Conservation (phyloP, 1,140 invertebrate genomes). For the Magallana gigas region DNA sequence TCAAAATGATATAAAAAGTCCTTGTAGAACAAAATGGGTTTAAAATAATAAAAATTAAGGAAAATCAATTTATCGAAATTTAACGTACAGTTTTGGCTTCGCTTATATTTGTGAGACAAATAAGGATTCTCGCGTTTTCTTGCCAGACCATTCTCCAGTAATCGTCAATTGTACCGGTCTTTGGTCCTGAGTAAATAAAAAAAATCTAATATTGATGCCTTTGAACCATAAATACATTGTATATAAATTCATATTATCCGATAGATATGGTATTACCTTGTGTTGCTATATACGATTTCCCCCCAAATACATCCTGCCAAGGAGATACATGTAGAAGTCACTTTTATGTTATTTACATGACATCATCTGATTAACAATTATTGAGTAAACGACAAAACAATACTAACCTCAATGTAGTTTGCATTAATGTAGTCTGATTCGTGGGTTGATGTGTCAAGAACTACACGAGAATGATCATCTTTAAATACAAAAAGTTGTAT, state of each 20-base stretch:
- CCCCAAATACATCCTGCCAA: not conserved
- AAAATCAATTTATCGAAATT: no score
- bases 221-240: no score
- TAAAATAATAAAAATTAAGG: no score
- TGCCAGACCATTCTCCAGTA: conserved; percentile 61
- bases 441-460: not conserved
- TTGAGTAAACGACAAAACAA: no score
- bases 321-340: no score
- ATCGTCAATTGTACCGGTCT: conserved; percentile 46
- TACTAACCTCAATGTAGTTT: conserved; percentile 17
- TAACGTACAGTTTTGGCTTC: conserved; percentile 48
- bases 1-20: no score
- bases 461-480: conserved; percentile 25
- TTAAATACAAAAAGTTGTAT: not conserved
- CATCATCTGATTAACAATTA: no score
- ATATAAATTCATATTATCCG: no score
- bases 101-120: conserved; percentile 51
- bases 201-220: not conserved
- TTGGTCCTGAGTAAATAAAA: conserved; percentile 47
- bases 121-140: conserved; percentile 47
- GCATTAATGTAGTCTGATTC: conserved; percentile 34
- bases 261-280: not conserved
- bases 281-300: conserved; percentile 4
- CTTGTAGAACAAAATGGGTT: no score
- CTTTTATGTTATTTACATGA: no score